Evolutionary conservation across 2,797 vertebrate species (phyloP).

Genomic region (Sebastes matsubarae): DNA sequence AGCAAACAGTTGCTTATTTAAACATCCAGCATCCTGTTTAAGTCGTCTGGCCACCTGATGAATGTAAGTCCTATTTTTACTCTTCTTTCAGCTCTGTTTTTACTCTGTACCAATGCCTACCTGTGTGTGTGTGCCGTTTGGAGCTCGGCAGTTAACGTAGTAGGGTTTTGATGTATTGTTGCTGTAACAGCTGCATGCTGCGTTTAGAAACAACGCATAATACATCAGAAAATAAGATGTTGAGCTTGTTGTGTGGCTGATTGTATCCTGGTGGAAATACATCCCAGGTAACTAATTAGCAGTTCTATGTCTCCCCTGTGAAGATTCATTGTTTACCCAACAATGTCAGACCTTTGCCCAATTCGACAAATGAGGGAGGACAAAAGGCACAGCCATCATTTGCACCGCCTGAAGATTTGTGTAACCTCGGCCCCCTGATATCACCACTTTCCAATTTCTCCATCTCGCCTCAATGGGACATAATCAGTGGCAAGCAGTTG

Average conservation of each 20-base stretch:
- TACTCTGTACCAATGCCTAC: constrained; percentile 2
- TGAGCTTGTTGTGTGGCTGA: neutral
- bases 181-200: constrained; percentile 5
- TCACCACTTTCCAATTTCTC: constrained; percentile 63
- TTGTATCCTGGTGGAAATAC: constrained; percentile 3
- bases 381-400: constrained; percentile 34
- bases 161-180: neutral
- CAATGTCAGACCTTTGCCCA: constrained; percentile 31
- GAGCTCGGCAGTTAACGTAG: neutral
- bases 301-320: constrained; percentile 13
- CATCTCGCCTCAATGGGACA: constrained; percentile 48
- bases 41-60: neutral
- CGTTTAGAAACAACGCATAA: neutral
- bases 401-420: constrained; percentile 32
- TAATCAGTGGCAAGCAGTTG: constrained; percentile 65
- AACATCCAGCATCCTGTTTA: neutral
- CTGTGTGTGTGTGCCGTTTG: neutral
- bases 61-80: neutral
- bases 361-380: constrained; percentile 37
- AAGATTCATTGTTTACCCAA: constrained; percentile 45
- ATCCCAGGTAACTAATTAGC: constrained; percentile 27
- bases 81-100: neutral
- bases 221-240: neutral
- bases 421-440: constrained; percentile 31
- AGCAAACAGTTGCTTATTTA: neutral